Evolutionary conservation across 2,888 invertebrate genomes (phyloP), one percentile per base, ranked within the genome.

Genomic region (Agrochola macilenta): DNA sequence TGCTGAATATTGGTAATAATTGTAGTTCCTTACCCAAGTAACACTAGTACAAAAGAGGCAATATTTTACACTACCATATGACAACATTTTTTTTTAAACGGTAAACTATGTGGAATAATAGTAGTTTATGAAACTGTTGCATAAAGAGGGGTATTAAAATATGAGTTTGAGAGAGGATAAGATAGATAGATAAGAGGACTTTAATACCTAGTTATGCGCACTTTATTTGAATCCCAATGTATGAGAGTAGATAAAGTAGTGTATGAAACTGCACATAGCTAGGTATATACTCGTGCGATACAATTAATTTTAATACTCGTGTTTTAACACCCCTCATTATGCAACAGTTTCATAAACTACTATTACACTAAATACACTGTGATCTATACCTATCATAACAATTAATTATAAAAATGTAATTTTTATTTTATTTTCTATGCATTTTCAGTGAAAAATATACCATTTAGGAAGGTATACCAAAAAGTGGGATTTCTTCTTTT

Each of bases 1-100:
- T 30, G 69, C 12, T 69, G n/a, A 46, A 43, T 46, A 5, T 49
- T 72, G 8, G 12, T 26, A 30, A 72, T 64, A 64, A 64, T 9
- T n/a, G 7, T 54, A 64, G 81, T 64, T 73, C 39, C 57, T 71
- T 54, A 49, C 5, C 5, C 1, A 73, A 12, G 11, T 43, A 64
- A 58, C 1, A 26, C n/a, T 57, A 81, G 54, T 74, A 58, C 57
- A 73, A 81, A 70, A 58, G 81, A 63, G 81, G 81, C 73, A 80
- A 64, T 78, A 80, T 70, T 54, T 54, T 54, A 71, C 30, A 46
- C 35, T 79, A 30, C 7, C 9, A 0, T 39, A 49, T 2, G 26
- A 66, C 3, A 26, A 58, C 23, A 35, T 30, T 39, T n/a, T 30
- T 30, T 30, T 30, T 30, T 30, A 43, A n/a, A 35, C 14, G 43